Evolutionary conservation across 2,113 vertebrate genomes (phyloP).

Genomic region (Phylloscopus trochilus): DNA sequence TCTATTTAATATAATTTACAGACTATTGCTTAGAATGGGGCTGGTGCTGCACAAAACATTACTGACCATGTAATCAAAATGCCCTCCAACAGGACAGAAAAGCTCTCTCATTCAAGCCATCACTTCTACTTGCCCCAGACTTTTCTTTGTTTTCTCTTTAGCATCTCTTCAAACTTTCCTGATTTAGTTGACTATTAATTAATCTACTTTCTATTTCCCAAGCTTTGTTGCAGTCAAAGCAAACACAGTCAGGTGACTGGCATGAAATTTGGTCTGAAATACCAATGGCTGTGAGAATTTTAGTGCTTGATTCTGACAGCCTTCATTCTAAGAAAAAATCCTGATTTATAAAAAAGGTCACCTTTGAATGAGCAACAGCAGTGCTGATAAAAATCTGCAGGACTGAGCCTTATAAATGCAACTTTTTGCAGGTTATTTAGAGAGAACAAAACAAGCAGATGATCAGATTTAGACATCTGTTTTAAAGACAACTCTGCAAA

Average conservation of each 20-base stretch:
- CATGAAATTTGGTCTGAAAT: background rate
- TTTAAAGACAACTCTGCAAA: conserved; percentile 40
- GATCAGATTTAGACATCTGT: conserved; percentile 42
- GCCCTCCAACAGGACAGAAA: background rate
- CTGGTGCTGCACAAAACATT: background rate
- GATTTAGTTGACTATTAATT: conserved; percentile 2
- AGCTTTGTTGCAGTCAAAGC: background rate
- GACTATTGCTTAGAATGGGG: background rate
- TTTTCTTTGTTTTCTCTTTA: background rate
- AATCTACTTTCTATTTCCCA: background rate
- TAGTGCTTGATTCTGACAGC: background rate
- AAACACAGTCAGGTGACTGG: background rate
- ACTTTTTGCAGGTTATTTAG: conserved; percentile 36
- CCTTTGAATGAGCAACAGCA: background rate
- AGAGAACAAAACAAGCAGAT: conserved; percentile 37
- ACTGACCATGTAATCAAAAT: background rate
- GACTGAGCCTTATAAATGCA: conserved; percentile 5
- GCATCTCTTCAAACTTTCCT: background rate
- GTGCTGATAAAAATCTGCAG: conserved; percentile 31
- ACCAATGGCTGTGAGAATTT: background rate
- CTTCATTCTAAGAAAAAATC: background rate
- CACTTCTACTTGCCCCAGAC: background rate
- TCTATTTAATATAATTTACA: background rate
- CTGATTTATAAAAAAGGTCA: conserved; percentile 17
- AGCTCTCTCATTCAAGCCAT: background rate